A percentile compares a stretch with the other conserved stretches of the same genome.
Conservation (phyloP, 2,888 invertebrate genomes). For the Orthosia gracilis region DNA sequence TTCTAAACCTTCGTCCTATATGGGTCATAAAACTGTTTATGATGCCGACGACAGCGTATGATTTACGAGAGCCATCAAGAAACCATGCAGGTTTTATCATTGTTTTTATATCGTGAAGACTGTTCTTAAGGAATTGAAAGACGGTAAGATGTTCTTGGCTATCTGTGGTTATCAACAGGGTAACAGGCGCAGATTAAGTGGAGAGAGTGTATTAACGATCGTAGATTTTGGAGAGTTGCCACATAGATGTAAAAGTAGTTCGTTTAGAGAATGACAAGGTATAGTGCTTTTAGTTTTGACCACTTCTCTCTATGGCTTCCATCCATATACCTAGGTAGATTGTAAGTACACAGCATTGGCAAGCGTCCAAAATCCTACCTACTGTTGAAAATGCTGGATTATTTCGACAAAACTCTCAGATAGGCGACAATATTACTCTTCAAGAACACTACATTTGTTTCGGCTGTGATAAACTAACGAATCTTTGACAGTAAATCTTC, state of each 20-base stretch:
- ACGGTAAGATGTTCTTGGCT: background rate
- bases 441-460: background rate
- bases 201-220: background rate
- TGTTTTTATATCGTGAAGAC: constrained; percentile 31
- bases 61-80: constrained; percentile 56
- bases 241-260: background rate
- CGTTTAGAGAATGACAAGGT: background rate
- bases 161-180: background rate
- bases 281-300: background rate
- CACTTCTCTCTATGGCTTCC: background rate
- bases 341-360: constrained; percentile 12
- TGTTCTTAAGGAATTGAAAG: background rate
- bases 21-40: constrained; percentile 52
- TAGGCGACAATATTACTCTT: background rate
- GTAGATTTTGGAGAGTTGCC: background rate
- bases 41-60: constrained; percentile 48
- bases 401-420: background rate
- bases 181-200: background rate
- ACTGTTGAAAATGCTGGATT: background rate
- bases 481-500: background rate
- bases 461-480: background rate
- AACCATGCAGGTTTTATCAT: constrained; percentile 49
- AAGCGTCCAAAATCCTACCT: constrained; percentile 15
- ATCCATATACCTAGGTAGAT: background rate
- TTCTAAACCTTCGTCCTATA: constrained; percentile 11